Percentiles rank a stretch among this genome's conserved stretches.
phyloP scores from a whole-genome alignment of 1,140 invertebrate species.

The Aphelenchoides fujianensis region DNA sequence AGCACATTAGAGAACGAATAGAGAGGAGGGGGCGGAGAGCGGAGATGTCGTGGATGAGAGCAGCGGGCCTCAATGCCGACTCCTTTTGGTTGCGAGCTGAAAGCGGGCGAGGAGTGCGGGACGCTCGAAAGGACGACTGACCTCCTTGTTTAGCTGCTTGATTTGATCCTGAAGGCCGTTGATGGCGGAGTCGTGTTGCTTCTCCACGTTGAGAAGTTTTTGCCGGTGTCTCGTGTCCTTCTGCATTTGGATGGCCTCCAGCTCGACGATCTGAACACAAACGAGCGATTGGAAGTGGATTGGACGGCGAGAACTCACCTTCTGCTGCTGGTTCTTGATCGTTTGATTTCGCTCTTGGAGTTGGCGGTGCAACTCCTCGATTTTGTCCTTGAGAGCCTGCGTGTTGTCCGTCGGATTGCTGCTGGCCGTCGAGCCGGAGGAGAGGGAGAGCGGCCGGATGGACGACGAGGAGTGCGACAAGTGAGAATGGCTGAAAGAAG shows the following conservation, averaged over 20 bases:
- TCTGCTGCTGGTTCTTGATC: conserved; percentile 39
- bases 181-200: conserved; percentile 26
- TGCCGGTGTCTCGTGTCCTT: conserved; percentile 30
- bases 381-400: conserved; percentile 43
- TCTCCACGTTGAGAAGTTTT: conserved; percentile 37
- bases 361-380: conserved; percentile 21
- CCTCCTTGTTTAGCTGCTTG: conserved; percentile 28
- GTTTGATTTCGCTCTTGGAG: conserved; percentile 21
- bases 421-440: neutral
- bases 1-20: too few relatives aligned
- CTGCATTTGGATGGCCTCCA: conserved; percentile 33
- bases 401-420: conserved; percentile 17
- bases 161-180: conserved; percentile 31
- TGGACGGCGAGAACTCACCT: conserved; percentile 32
- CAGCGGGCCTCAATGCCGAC: too few relatives aligned
- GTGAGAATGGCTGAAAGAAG: conserved; percentile 6
- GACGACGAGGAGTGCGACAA: neutral
- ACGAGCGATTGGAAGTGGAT: conserved; percentile 26
- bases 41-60: too few relatives aligned
- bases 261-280: conserved; percentile 40
- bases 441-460: conserved; percentile 22
- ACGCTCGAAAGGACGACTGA: too few relatives aligned
- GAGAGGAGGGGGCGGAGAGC: too few relatives aligned
- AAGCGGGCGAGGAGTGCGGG: too few relatives aligned
- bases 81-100: too few relatives aligned